Evolutionary conservation across 2,113 vertebrate genomes (phyloP).

Genomic region (Ascaphus truei): DNA sequence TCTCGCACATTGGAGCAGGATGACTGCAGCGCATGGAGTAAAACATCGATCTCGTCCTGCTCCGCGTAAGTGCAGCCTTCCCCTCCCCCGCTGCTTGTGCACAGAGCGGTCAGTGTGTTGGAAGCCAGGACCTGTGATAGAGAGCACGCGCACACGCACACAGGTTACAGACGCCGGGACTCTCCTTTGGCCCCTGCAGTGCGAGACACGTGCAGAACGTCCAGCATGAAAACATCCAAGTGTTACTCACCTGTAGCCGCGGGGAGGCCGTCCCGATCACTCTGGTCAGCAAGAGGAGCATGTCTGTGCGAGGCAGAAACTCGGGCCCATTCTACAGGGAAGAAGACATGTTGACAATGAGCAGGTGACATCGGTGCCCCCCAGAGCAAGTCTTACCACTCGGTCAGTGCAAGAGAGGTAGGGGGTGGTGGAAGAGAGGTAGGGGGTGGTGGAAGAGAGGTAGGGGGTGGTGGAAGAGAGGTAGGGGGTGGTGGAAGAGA

Average conservation of each 20-base stretch:
- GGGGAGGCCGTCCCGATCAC: constrained; percentile 81
- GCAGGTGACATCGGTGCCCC: neutral
- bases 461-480: no score
- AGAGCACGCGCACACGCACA: no score
- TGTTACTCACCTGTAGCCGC: constrained; percentile 83
- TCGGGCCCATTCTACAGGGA: constrained; percentile 82
- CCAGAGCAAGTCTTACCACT: neutral
- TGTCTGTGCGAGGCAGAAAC: constrained; percentile 84
- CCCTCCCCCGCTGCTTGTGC: constrained; percentile 79
- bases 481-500: no score
- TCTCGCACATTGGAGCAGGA: constrained; percentile 88
- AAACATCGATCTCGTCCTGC: constrained; percentile 85
- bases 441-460: no score
- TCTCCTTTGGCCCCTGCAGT: neutral
- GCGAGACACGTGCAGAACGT: neutral
- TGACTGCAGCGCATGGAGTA: constrained; percentile 81
- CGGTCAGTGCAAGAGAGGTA: no score
- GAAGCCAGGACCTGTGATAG: constrained; percentile 81
- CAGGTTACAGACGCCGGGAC: no score
- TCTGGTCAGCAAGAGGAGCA: constrained; percentile 82
- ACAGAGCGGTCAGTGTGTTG: constrained; percentile 79
- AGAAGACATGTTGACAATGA: neutral
- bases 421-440: no score
- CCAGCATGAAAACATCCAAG: neutral
- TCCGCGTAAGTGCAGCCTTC: constrained; percentile 86